These are phyloP conservation scores for Caenorhabditis inopinata DNA, from an alignment of 1,140 invertebrate genomes.

Conservation along the genomic window DNA sequence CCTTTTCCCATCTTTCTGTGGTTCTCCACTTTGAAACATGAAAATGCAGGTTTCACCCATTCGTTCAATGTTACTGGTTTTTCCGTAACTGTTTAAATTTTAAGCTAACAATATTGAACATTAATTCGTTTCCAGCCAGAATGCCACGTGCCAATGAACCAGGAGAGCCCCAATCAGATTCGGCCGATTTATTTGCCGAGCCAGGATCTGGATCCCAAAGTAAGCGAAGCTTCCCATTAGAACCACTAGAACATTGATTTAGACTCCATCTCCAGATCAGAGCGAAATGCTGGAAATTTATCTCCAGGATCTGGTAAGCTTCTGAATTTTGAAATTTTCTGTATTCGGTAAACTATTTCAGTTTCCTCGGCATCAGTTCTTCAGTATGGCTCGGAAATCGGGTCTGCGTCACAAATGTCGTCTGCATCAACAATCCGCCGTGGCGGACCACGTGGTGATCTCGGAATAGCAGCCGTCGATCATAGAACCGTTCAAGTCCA, in stretches of 20 bases:
- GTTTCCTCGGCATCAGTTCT: constrained; percentile 12
- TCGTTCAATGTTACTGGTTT: too few species aligned
- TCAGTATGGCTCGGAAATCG: constrained; percentile 36
- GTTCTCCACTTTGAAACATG: too few species aligned
- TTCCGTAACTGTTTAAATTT: too few species aligned
- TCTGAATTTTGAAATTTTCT: constrained; percentile 19
- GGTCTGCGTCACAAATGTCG: not conserved
- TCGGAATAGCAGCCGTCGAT: constrained; percentile 30
- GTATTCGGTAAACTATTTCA: not conserved
- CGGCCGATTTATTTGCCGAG: not conserved
- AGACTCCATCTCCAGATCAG: not conserved
- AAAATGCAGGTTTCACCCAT: too few species aligned
- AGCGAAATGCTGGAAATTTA: not conserved
- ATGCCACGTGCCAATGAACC: not conserved
- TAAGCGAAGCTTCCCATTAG: not conserved
- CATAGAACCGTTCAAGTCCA: constrained; percentile 37
- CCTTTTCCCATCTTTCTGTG: not conserved
- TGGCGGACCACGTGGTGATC: not conserved
- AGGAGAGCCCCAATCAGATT: not conserved
- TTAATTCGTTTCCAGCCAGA: not conserved
- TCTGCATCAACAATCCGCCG: not conserved
- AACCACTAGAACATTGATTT: not conserved
- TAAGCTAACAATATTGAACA: too few species aligned
- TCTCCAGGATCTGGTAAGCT: not conserved
- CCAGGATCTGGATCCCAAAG: not conserved